Percentiles rank a stretch among this genome's conserved stretches.
Evolutionary conservation across 2,113 vertebrate species (phyloP).

Genomic region (Eubucco bourcierii): DNA sequence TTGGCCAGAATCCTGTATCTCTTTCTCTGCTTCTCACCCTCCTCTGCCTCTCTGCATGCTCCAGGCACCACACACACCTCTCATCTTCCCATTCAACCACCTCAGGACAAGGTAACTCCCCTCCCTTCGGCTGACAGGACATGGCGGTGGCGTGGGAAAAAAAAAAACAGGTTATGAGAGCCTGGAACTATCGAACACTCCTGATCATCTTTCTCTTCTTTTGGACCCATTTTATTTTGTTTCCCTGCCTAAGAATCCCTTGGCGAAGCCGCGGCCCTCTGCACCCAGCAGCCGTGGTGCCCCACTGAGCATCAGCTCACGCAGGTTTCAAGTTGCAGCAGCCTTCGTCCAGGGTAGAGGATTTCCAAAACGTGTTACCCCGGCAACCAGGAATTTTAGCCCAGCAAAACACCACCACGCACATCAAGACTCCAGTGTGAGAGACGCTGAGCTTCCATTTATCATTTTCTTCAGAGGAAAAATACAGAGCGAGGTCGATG

Average conservation of each 20-base stretch:
- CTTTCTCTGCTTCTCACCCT: neutral
- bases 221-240: neutral
- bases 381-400: constrained; percentile 35
- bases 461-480: constrained; percentile 25
- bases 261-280: neutral
- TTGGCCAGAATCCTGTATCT: constrained; percentile 59
- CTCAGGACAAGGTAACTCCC: neutral
- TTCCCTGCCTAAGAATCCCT: neutral
- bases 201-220: neutral
- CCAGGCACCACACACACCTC: neutral
- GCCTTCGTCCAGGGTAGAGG: neutral
- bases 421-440: neutral
- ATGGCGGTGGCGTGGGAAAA: neutral
- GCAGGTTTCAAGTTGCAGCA: constrained; percentile 36
- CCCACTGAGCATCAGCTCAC: neutral
- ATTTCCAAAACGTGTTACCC: constrained; percentile 31
- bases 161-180: neutral
- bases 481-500: neutral
- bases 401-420: neutral
- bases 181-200: neutral
- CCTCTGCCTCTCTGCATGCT: neutral
- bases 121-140: neutral
- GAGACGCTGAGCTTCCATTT: constrained; percentile 6
- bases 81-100: neutral
- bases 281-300: neutral